phyloP scores from a whole-genome alignment of 2,888 invertebrate genomes.

The Actias luna region DNA sequence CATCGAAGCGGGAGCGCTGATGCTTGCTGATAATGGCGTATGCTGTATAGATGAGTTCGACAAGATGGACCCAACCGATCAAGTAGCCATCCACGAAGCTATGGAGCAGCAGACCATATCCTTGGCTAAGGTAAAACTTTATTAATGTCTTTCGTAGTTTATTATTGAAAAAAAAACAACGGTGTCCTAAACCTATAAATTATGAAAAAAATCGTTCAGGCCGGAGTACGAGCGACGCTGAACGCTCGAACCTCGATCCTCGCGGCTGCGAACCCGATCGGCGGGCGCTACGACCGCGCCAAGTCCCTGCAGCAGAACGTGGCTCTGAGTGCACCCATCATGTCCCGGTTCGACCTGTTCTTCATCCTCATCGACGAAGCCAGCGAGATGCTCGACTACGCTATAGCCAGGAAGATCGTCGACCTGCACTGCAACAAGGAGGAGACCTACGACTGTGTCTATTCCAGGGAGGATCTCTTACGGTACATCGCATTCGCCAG shows the following conservation, averaged over 20 bases:
- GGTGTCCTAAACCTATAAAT: neutral
- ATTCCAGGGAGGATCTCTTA: slow-evolving; percentile 93
- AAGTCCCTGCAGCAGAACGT: slow-evolving; percentile 98
- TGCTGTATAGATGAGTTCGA: slow-evolving; percentile 99
- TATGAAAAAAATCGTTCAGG: slow-evolving; percentile 71
- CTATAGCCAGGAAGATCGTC: slow-evolving; percentile 97
- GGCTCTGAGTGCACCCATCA: slow-evolving; percentile 95
- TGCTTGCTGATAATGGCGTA: slow-evolving; percentile 99
- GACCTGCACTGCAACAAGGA: slow-evolving; percentile 95
- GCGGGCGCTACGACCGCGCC: slow-evolving; percentile 97
- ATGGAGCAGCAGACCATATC: slow-evolving; percentile 99
- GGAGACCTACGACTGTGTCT: slow-evolving; percentile 89
- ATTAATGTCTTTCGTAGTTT: neutral
- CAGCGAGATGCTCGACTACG: slow-evolving; percentile 93
- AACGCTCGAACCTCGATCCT: slow-evolving; percentile 98
- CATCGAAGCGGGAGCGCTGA: slow-evolving; percentile 99
- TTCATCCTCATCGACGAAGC: slow-evolving; percentile 99
- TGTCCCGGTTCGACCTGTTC: slow-evolving; percentile 99
- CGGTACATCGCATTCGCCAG: slow-evolving; percentile 98
- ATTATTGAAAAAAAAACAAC: too few relatives aligned
- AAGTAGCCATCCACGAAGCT: slow-evolving; percentile 99
- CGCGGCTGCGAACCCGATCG: slow-evolving; percentile 98
- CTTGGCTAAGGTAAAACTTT: slow-evolving; percentile 89
- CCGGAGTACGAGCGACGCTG: slow-evolving; percentile 97
- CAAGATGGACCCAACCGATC: slow-evolving; percentile 98